These are phyloP conservation scores for Eurois occulta DNA, from an alignment of 2,888 invertebrate genomes.

Conservation along the genomic window DNA sequence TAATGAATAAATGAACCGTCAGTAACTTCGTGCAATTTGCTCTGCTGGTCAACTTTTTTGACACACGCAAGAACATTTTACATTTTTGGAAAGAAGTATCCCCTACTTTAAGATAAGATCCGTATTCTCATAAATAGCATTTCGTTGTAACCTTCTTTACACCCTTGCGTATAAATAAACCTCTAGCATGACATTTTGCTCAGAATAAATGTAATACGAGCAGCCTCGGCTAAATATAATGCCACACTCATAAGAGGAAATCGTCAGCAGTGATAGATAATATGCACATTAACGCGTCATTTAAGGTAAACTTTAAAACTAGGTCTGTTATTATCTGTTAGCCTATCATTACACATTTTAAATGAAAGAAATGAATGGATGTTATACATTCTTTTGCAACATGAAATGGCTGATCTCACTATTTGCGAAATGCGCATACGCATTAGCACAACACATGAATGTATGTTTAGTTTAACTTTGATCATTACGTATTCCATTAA, in stretches of 20 bases:
- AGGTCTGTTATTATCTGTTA: conserved; percentile 8
- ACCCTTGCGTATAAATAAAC: conserved; percentile 42
- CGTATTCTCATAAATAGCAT: conserved; percentile 17
- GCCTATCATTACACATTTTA: background rate
- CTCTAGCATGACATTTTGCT: conserved; percentile 46
- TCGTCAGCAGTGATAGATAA: conserved; percentile 55
- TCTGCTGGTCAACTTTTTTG: background rate
- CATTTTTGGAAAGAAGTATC: background rate
- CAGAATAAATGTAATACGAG: conserved; percentile 51
- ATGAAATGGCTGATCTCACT: conserved; percentile 8
- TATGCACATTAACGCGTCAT: conserved; percentile 51
- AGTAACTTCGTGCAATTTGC: background rate
- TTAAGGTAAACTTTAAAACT: conserved; percentile 38
- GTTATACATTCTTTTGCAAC: conserved; percentile 16
- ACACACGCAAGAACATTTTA: background rate
- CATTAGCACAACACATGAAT: conserved; percentile 5
- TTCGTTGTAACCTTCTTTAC: conserved; percentile 21
- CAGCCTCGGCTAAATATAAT: conserved; percentile 58
- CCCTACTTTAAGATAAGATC: background rate
- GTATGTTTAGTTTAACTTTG: background rate
- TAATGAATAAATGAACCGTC: background rate
- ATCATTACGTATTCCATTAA: background rate
- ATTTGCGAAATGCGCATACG: conserved; percentile 36
- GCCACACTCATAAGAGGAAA: conserved; percentile 53
- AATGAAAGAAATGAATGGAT: background rate